Percentiles rank a stretch among this genome's conserved stretches.
Evolutionary conservation across 1,140 invertebrate genomes (phyloP).

Genomic region (Euwallacea fornicatus): DNA sequence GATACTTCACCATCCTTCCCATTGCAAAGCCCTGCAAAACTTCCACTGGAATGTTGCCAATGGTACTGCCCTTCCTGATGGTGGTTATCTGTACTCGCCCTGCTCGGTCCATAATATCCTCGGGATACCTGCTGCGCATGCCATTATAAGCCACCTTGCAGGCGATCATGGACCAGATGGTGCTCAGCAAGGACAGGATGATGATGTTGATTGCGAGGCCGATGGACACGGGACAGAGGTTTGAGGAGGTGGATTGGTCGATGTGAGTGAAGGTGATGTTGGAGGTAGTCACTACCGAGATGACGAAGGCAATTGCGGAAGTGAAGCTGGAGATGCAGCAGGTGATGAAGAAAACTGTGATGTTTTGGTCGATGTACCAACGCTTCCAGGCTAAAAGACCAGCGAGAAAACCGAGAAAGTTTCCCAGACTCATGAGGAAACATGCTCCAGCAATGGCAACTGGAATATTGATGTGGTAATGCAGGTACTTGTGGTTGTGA

Average conservation of each 20-base stretch:
- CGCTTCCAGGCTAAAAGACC: conserved; percentile 62
- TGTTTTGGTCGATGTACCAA: conserved; percentile 69
- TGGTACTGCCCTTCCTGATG: not conserved
- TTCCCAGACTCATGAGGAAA: conserved; percentile 50
- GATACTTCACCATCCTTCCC: conserved; percentile 39
- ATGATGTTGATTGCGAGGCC: conserved; percentile 61
- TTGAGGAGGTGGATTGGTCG: conserved; percentile 10
- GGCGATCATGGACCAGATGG: conserved; percentile 63
- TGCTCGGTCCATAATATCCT: conserved; percentile 50
- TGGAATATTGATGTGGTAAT: conserved; percentile 41
- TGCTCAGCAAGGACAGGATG: conserved; percentile 61
- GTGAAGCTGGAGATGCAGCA: conserved; percentile 56
- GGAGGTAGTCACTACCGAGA: conserved; percentile 28
- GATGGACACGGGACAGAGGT: conserved; percentile 29
- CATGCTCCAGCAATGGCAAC: conserved; percentile 35
- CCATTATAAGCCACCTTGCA: conserved; percentile 62
- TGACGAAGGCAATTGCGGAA: conserved; percentile 48
- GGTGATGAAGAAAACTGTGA: conserved; percentile 62
- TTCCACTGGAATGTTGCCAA: conserved; percentile 1
- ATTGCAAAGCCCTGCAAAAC: conserved; percentile 2
- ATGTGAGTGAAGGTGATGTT: conserved; percentile 30
- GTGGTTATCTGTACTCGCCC: not conserved
- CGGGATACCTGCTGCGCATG: conserved; percentile 62
- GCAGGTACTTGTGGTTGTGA: conserved; percentile 14
- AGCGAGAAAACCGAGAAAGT: conserved; percentile 57